Percentiles rank a stretch among this genome's conserved stretches.
phyloP scores from a whole-genome alignment of 2,888 invertebrate genomes.

The Entomobrya proxima region DNA sequence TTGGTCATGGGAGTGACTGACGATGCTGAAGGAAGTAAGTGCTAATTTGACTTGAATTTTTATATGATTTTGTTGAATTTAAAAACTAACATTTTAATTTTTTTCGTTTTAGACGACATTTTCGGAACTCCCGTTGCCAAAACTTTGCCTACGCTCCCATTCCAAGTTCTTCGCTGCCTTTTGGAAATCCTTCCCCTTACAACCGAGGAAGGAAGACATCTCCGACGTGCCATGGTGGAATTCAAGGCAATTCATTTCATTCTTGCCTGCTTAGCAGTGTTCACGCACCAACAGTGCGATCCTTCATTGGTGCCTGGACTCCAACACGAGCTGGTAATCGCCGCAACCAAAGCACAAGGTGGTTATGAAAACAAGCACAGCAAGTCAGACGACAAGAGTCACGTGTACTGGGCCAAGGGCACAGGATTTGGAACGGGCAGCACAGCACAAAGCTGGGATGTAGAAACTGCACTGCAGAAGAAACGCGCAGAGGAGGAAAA shows the following conservation, averaged over 20 bases:
- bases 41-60: not conserved
- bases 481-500: slow-evolving; percentile 96
- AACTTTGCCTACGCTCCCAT: slow-evolving; percentile 85
- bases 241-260: slow-evolving; percentile 91
- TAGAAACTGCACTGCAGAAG: slow-evolving; percentile 92
- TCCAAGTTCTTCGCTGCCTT: slow-evolving; percentile 86
- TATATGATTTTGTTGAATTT: not conserved
- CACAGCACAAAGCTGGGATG: slow-evolving; percentile 97
- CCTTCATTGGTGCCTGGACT: slow-evolving; percentile 76
- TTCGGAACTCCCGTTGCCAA: slow-evolving; percentile 84
- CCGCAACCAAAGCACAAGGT: slow-evolving; percentile 76
- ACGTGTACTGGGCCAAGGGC: slow-evolving; percentile 96
- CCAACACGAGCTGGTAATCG: slow-evolving; percentile 77
- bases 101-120: slow-evolving; percentile 81
- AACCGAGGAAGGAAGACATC: slow-evolving; percentile 85
- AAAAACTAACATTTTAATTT: not conserved
- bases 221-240: slow-evolving; percentile 88
- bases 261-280: slow-evolving; percentile 91
- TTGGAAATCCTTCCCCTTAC: slow-evolving; percentile 86
- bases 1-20: slow-evolving; percentile 93
- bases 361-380: slow-evolving; percentile 75
- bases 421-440: slow-evolving; percentile 96
- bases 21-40: slow-evolving; percentile 91
- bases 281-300: slow-evolving; percentile 82
- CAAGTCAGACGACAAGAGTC: slow-evolving; percentile 84